phyloP scores from a whole-genome alignment of 2,888 invertebrate genomes.

The Agriopis marginaria region DNA sequence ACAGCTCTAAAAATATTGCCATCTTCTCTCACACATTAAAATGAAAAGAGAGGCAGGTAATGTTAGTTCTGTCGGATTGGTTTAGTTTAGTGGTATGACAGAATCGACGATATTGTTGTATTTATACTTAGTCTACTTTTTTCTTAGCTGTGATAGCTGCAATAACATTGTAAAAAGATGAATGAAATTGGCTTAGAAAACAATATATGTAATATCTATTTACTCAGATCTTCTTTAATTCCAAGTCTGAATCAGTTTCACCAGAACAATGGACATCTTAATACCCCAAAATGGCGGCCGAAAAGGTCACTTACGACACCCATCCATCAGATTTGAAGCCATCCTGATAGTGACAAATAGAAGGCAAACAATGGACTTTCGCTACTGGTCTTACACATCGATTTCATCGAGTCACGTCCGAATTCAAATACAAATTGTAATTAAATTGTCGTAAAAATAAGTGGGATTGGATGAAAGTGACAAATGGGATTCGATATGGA shows the following conservation, averaged over 20 bases:
- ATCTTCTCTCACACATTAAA: too few species aligned
- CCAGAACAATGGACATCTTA: conserved; percentile 5
- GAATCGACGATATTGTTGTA: too few species aligned
- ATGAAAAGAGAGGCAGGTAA: too few species aligned
- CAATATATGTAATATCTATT: too few species aligned
- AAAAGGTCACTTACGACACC: conserved; percentile 36
- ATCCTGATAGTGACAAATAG: conserved; percentile 51
- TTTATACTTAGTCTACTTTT: background rate
- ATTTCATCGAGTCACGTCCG: background rate
- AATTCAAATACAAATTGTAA: background rate
- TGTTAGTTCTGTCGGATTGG: too few species aligned
- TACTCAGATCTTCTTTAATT: too few species aligned
- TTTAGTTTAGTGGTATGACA: too few species aligned
- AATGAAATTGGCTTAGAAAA: background rate
- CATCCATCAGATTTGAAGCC: conserved; percentile 40
- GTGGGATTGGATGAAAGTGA: too few species aligned
- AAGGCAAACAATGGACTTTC: conserved; percentile 57
- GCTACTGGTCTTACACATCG: conserved; percentile 43
- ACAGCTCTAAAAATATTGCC: too few species aligned
- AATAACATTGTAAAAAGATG: too few species aligned
- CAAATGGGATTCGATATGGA: too few species aligned
- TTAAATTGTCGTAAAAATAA: too few species aligned
- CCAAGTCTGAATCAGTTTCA: background rate
- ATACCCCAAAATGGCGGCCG: conserved; percentile 44
- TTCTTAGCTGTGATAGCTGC: background rate